Base-by-base conservation (phyloP, 2,888 invertebrate genomes). In the Campoletis raptor region DNA sequence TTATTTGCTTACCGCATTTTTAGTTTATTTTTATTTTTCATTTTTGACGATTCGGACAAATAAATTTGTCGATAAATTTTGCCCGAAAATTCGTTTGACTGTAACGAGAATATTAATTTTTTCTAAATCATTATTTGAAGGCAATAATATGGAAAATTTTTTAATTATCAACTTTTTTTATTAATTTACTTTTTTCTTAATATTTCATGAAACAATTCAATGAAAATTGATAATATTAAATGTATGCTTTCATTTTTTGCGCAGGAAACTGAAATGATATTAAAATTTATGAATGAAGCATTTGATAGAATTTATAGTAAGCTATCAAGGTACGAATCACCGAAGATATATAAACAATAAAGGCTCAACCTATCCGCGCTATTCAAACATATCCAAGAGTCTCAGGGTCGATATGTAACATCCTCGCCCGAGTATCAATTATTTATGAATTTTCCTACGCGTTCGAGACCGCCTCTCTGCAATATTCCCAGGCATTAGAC, bases 201-300 rank as follows among this genome's bases (percentile, higher is more conserved):
- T 61, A 61, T 61, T 61, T 15, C 6, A 30, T 15, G 30, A 15
- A 30, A 61, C 6, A 61, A 12, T 15, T 61, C 15, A 61, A 54
- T 30, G 30, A 80, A 30, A 81, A 81, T 45, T 69, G 67, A 36
- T 36, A 52, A 73, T 52, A 24, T 66, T 24, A 40, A 52, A 64
- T n/a, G 57, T 37, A 67, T 54, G n/a, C 30, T 30, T 30, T 30
- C 30, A 85, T 79, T 83, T 72, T 64, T 61, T 66, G 37, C 89
- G 88, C 89, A 89, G 90, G 90, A 91, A 90, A 88, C 89, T 89
- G 87, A 77, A 90, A 91, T 90, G 90, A 88, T 89, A 92, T 92
- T 92, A 85, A 90, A 92, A 92, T 92, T 83, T 91, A 92, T 92
- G 92, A 90, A 90, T 91, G 90, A 87, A 85, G 10, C 83, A 30